These are phyloP conservation scores for Neosilurus mollespiculum DNA, from an alignment of 2,797 vertebrate species.

Conservation along the genomic window DNA sequence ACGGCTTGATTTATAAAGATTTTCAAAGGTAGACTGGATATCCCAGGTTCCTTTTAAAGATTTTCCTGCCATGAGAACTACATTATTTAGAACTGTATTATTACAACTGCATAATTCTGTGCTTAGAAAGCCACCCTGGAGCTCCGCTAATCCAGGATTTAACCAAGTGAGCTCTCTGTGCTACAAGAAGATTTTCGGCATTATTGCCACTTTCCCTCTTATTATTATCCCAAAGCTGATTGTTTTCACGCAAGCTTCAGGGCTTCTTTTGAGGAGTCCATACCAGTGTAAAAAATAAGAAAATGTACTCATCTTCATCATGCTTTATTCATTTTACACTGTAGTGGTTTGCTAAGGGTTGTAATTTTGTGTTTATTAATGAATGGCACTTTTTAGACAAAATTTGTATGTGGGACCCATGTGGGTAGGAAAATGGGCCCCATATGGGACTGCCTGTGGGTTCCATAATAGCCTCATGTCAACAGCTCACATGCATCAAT, in stretches of 20 bases:
- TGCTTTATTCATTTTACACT: neutral
- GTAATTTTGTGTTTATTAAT: neutral
- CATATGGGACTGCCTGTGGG: no score
- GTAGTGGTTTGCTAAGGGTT: neutral
- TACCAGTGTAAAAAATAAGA: constrained; percentile 19
- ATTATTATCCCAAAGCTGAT: constrained; percentile 34
- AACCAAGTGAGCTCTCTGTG: constrained; percentile 8
- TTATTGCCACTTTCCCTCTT: constrained; percentile 25
- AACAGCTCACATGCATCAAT: no score
- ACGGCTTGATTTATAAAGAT: constrained; percentile 37
- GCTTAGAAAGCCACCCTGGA: constrained; percentile 35
- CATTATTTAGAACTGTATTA: neutral
- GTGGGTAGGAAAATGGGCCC: no score
- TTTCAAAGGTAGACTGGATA: constrained; percentile 1
- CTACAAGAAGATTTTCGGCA: neutral
- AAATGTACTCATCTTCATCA: neutral
- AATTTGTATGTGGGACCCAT: no score
- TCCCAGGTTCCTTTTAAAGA: constrained; percentile 60
- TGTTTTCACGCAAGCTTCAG: neutral
- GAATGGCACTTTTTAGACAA: neutral
- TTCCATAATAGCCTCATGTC: no score
- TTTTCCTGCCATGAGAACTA: constrained; percentile 55
- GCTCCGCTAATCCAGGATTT: constrained; percentile 35
- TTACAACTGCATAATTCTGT: neutral
- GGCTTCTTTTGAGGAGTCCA: neutral